Base-by-base conservation (phyloP, 2,113 vertebrate species). In the Mastomys natalensis region DNA sequence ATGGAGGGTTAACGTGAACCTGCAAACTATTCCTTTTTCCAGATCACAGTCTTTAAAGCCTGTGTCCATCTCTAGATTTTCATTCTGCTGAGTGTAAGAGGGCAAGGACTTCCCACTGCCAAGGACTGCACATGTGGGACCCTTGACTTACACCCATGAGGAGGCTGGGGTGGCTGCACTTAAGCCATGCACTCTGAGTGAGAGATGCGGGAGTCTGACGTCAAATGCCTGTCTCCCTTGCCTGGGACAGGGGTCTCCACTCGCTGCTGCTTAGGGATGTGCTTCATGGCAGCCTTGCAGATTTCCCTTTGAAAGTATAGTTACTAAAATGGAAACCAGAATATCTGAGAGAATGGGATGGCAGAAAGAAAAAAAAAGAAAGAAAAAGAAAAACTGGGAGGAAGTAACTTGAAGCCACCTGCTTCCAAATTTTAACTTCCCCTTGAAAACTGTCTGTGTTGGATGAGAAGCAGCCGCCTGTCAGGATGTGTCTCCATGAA, bases 351-450 rank as follows among this genome's bases (percentile, higher is more conserved):
- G 40, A 86, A 89, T 51, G 21, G 40, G 19, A 53, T 91, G 87
- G n/a, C 82, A 76, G 88, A 77, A 24, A 87, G 92, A 16, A 95
- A 95, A 72, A 72, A 43, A n/a, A 62, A 64, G 40, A 90, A 60
- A 66, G 26, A 62, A 4, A 55, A 55, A 81, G 11, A n/a, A 16
- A 24, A 58, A 22, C 53, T 82, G 76, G n/a, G 8, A n/a, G 7
- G 80, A 94, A 80, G 60, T 81, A 73, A 87, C 55, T 16, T 92
- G 37, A 34, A 80, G 62, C 9, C 11, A 91, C 26, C 8, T 22
- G 22, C 43, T 72, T 96, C 55, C 22, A 45, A 58, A 77, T 60
- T 88, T 93, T 78, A 73, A 90, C 89, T 90, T 73, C 60, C 93
- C 9, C 34, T 66, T 19, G 70, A 92, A 90, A 82, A 72, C 16